These are phyloP conservation scores for Barbus barbus DNA, from an alignment of 2,113 vertebrate species.

Conservation along the genomic window DNA sequence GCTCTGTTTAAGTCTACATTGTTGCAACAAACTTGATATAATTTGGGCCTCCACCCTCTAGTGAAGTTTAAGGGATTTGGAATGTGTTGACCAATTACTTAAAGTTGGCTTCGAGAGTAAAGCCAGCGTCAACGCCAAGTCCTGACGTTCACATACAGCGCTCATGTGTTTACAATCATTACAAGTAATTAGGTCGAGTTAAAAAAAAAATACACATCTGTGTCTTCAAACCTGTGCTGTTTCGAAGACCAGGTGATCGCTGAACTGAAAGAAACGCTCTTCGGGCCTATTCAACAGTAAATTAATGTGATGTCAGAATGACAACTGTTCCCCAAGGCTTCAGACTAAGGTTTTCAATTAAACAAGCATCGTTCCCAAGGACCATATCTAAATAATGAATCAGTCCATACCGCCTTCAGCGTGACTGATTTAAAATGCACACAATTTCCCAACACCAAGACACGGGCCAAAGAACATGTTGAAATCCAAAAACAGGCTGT, in stretches of 20 bases:
- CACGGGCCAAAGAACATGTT: slow-evolving; percentile 16
- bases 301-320: slow-evolving; percentile 39
- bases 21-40: slow-evolving; percentile 81
- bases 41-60: slow-evolving; percentile 76
- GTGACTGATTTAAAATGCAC: slow-evolving; percentile 79
- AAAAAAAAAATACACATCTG: slow-evolving; percentile 43
- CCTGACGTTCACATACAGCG: slow-evolving; percentile 61
- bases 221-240: slow-evolving; percentile 36
- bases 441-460: slow-evolving; percentile 66
- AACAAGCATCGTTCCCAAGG: slow-evolving; percentile 30
- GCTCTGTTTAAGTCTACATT: slow-evolving; percentile 73
- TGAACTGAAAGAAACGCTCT: slow-evolving; percentile 23
- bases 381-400: slow-evolving; percentile 50
- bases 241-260: neutral
- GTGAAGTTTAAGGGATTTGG: slow-evolving; percentile 73
- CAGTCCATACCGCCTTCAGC: slow-evolving; percentile 64
- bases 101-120: slow-evolving; percentile 66
- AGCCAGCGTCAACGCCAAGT: slow-evolving; percentile 50
- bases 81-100: slow-evolving; percentile 71
- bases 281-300: slow-evolving; percentile 14
- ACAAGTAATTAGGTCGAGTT: slow-evolving; percentile 48
- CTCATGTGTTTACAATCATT: slow-evolving; percentile 70
- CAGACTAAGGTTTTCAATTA: slow-evolving; percentile 34
- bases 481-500: neutral
- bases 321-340: slow-evolving; percentile 41